Conservation (phyloP, 2,113 vertebrate species). For the Perca schrenkii region DNA sequence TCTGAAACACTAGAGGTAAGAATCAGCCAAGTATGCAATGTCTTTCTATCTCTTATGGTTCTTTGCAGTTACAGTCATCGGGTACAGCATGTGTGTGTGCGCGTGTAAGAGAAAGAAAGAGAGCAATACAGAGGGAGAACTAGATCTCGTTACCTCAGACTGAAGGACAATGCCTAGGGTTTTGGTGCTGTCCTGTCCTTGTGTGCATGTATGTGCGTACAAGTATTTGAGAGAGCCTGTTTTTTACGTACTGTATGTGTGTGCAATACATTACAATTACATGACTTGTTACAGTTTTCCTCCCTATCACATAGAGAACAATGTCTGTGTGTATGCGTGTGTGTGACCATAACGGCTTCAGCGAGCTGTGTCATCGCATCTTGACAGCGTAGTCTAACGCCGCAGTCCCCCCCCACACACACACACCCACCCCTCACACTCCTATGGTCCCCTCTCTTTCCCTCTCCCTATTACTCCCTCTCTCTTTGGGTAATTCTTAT, state of each 20-base stretch:
- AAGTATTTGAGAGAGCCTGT: neutral
- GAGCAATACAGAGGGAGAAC: neutral
- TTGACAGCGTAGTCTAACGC: slow-evolving; percentile 52
- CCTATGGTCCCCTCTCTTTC: slow-evolving; percentile 17
- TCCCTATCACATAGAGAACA: neutral
- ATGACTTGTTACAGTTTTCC: slow-evolving; percentile 20
- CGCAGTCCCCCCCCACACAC: slow-evolving; percentile 50
- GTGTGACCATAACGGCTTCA: slow-evolving; percentile 47
- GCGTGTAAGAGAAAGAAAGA: neutral
- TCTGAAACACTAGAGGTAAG: slow-evolving; percentile 58
- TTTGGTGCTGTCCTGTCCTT: slow-evolving; percentile 18
- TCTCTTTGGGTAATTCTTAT: neutral
- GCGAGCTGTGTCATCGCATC: slow-evolving; percentile 71
- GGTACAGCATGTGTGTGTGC: neutral
- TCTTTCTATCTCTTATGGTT: slow-evolving; percentile 11
- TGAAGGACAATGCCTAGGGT: slow-evolving; percentile 9
- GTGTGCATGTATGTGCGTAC: neutral
- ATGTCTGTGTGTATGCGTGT: neutral
- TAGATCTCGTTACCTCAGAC: slow-evolving; percentile 9
- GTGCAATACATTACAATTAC: neutral
- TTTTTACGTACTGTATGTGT: neutral
- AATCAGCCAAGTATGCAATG: neutral
- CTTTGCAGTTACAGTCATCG: slow-evolving; percentile 1
- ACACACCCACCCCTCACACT: slow-evolving; percentile 11
- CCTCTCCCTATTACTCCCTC: neutral